phyloP scores from a whole-genome alignment of 2,113 vertebrate genomes.

The Poeciliopsis occidentalis region DNA sequence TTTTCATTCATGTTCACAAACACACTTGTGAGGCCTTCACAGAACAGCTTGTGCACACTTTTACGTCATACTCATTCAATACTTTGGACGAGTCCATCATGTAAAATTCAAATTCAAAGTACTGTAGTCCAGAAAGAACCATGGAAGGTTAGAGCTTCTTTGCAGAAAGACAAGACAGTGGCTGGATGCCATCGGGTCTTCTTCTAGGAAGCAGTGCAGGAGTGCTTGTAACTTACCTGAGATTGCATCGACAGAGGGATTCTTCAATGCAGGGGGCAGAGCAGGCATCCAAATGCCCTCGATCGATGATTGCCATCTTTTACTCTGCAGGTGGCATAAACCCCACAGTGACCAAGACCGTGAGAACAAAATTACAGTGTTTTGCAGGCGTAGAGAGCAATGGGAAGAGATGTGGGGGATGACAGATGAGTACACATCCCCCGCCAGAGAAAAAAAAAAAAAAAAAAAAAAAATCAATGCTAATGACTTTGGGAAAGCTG shows the following conservation, averaged over 20 bases:
- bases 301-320: conserved; percentile 69
- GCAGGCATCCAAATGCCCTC: conserved; percentile 39
- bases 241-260: conserved; percentile 66
- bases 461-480: conserved; percentile 64
- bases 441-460: conserved; percentile 45
- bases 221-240: conserved; percentile 61
- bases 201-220: conserved; percentile 55
- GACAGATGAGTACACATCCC: neutral
- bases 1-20: too few species aligned
- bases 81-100: neutral
- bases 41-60: neutral
- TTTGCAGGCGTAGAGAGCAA: conserved; percentile 50
- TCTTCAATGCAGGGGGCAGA: conserved; percentile 29
- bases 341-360: conserved; percentile 49
- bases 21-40: too few species aligned
- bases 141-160: neutral
- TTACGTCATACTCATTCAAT: neutral
- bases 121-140: neutral
- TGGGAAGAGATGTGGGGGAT: neutral
- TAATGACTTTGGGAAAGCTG: conserved; percentile 57
- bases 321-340: conserved; percentile 53
- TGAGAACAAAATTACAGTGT: conserved; percentile 62
- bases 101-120: neutral
- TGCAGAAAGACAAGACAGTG: neutral
- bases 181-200: conserved; percentile 31